Evolutionary conservation across 35 echinoderm and acorn worm species (phyloP), one percentile per base, ranked within the genome.

Genomic region (Anneissia japonica): DNA sequence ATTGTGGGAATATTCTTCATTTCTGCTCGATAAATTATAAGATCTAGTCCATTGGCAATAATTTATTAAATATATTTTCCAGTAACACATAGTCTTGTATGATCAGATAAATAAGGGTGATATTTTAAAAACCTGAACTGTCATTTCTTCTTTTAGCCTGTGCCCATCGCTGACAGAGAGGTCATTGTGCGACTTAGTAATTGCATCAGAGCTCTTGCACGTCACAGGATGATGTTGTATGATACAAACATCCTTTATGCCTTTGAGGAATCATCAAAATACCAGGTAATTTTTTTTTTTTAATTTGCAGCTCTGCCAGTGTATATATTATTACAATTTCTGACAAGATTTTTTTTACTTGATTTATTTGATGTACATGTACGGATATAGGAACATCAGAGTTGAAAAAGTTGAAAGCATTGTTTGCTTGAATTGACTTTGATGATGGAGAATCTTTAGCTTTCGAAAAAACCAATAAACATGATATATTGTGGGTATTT

Each of bases 191-290:
- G 95, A 38, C 81, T 97, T 31, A 74, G 86, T 85, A 97, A 97
- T 84, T 97, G 95, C 84, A 91, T 97, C 73, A n/a, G 93, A 26
- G 95, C 88, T 55, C 45, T 97, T 31, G 95, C 95, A 35, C 82
- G 87, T 32, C 77, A 93, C 28, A 89, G 86, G 46, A 87, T 93
- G 76, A 90, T 97, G 85, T 38, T 97, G 38, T 97, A 93, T 86
- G 95, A 97, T 39, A 97, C 95, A 26, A 93, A 89, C 79, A 88
- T 97, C 36, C 89, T 97, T 31, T 97, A 97, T 30, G 91, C 91
- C 0, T 97, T 91, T 75, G 89, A 91, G 37, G 92, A 88, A 23
- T 92, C 94, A 74, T 36, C 79, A 40, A 43, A 82, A 81, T 93
- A 97, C 81, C 30, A 87, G 46, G 93, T 91, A 82, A 91, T n/a